phyloP scores from a whole-genome alignment of 2,113 vertebrate species.

The Pristiophorus japonicus region DNA sequence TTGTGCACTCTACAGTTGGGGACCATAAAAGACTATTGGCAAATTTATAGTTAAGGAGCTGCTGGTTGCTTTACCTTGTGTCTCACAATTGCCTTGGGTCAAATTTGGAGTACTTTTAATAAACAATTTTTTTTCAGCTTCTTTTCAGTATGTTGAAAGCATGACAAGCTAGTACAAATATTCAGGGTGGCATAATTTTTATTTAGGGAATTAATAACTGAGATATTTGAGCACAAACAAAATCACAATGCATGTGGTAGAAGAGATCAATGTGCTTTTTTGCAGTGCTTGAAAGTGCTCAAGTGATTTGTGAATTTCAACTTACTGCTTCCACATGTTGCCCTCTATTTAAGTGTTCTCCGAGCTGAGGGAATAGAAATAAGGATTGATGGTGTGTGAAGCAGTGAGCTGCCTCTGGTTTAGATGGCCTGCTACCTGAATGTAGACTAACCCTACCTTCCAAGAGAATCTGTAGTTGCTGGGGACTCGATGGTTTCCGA shows the following conservation, averaged over 20 bases:
- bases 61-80: neutral
- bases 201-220: neutral
- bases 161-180: neutral
- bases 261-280: neutral
- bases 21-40: neutral
- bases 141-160: neutral
- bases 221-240: neutral
- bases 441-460: neutral
- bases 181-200: neutral
- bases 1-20: neutral
- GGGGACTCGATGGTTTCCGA: neutral
- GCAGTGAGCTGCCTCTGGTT: neutral
- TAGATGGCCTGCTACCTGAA: neutral
- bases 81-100: neutral
- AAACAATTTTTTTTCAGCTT: neutral
- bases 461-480: neutral
- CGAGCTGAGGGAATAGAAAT: neutral
- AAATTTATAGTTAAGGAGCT: neutral
- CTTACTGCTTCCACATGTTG: neutral
- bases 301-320: neutral
- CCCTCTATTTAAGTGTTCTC: neutral
- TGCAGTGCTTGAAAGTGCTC: neutral
- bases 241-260: neutral
- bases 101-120: neutral
- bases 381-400: neutral